Conservation (phyloP, 2,113 vertebrate genomes). For the Dolichotis patagonum region DNA sequence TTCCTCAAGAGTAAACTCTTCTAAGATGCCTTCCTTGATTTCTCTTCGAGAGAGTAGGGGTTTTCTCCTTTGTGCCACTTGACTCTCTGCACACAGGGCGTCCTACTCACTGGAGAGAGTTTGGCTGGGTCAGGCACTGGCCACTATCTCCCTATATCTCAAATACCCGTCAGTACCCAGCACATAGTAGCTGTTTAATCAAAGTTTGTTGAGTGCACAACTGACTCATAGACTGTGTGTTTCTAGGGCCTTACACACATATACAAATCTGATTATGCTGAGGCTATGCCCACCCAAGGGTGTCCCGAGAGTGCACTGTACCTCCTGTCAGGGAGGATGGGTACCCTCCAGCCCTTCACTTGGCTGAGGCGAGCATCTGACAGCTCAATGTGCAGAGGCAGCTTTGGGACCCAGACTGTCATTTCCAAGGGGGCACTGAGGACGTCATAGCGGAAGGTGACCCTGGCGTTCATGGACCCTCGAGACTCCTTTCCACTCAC, state of each 20-base stretch:
- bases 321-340: slow-evolving; percentile 95
- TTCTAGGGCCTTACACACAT: background rate
- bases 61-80: background rate
- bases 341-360: slow-evolving; percentile 99
- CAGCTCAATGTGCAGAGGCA: slow-evolving; percentile 95
- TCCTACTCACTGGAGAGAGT: background rate
- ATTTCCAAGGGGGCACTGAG: slow-evolving; percentile 95
- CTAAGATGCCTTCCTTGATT: slow-evolving; percentile 46
- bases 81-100: background rate
- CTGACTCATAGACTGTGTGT: background rate
- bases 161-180: background rate
- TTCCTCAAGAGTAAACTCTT: slow-evolving; percentile 25
- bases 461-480: slow-evolving; percentile 96
- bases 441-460: slow-evolving; percentile 97
- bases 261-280: background rate
- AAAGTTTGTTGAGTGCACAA: background rate
- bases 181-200: background rate
- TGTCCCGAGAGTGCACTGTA: slow-evolving; percentile 65
- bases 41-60: background rate
- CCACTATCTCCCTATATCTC: background rate
- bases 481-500: slow-evolving; percentile 97
- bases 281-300: background rate
- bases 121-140: background rate
- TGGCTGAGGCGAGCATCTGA: slow-evolving; percentile 94
- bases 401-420: slow-evolving; percentile 98